Conservation (phyloP, 2,888 invertebrate genomes). For the Isotomurus palustris region DNA sequence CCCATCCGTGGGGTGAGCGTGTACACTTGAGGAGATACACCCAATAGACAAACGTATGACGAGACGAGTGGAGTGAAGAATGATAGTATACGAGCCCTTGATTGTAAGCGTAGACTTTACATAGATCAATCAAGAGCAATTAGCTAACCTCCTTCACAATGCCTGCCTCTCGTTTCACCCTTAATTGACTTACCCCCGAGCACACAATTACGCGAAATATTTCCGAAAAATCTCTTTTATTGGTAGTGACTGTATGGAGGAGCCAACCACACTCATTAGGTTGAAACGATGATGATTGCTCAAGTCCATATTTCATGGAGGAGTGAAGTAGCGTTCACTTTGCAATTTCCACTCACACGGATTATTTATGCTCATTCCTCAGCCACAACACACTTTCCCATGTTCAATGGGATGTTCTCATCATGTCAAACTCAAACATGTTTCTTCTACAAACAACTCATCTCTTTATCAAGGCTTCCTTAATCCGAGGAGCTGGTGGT, state of each 20-base stretch:
- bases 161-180: conserved; percentile 21
- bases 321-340: too few relatives aligned
- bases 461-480: conserved; percentile 6
- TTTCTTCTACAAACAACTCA: conserved; percentile 3
- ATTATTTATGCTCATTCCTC: conserved; percentile 13
- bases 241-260: too few relatives aligned
- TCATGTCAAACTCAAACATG: conserved; percentile 5
- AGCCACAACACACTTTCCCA: conserved; percentile 2
- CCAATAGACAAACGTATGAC: too few relatives aligned
- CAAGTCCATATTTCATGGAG: not conserved
- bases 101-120: conserved; percentile 22
- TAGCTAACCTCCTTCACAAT: conserved; percentile 32
- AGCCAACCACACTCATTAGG: too few relatives aligned
- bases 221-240: not conserved
- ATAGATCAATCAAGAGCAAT: conserved; percentile 45
- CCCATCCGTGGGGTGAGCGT: conserved; percentile 25
- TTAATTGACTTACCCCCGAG: conserved; percentile 22
- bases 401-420: not conserved
- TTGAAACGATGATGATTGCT: not conserved
- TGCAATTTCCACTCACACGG: not conserved
- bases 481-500: too few relatives aligned
- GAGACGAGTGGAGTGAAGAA: too few relatives aligned
- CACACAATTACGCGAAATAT: not conserved
- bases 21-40: too few relatives aligned
- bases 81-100: conserved; percentile 26